These are phyloP conservation scores for Homarus gammarus DNA, from an alignment of 2,888 invertebrate species.

Conservation along the genomic window DNA sequence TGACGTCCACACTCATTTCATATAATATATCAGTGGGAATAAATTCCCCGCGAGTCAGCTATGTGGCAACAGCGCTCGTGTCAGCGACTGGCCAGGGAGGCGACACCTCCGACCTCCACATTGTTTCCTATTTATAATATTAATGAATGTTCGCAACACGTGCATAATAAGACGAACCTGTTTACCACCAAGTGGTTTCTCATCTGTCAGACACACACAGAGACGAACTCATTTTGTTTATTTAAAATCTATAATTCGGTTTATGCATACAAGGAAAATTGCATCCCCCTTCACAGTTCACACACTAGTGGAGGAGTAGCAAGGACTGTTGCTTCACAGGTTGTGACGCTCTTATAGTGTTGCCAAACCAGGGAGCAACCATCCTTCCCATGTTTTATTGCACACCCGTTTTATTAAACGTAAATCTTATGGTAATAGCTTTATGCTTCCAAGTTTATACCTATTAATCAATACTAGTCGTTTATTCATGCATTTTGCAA, in stretches of 20 bases:
- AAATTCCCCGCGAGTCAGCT: not conserved
- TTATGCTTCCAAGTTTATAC: too few species aligned
- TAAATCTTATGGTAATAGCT: too few species aligned
- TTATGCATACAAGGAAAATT: too few species aligned
- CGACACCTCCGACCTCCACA: not conserved
- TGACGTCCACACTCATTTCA: not conserved
- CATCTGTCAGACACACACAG: too few species aligned
- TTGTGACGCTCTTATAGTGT: not conserved
- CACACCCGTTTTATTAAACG: too few species aligned
- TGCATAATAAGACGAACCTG: not conserved
- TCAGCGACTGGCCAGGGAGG: not conserved
- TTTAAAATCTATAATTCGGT: too few species aligned
- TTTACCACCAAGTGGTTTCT: too few species aligned
- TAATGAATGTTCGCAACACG: not conserved
- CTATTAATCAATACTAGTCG: too few species aligned
- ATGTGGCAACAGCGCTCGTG: not conserved
- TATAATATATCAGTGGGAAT: not conserved
- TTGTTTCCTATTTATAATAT: not conserved
- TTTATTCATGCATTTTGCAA: too few species aligned
- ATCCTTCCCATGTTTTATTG: too few species aligned
- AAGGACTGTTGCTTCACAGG: not conserved
- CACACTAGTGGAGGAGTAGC: not conserved
- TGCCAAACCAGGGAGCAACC: not conserved
- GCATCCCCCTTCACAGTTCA: too few species aligned
- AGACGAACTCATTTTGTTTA: too few species aligned